Conservation (phyloP, 2,113 vertebrate genomes). For the Thunnus thynnus region DNA sequence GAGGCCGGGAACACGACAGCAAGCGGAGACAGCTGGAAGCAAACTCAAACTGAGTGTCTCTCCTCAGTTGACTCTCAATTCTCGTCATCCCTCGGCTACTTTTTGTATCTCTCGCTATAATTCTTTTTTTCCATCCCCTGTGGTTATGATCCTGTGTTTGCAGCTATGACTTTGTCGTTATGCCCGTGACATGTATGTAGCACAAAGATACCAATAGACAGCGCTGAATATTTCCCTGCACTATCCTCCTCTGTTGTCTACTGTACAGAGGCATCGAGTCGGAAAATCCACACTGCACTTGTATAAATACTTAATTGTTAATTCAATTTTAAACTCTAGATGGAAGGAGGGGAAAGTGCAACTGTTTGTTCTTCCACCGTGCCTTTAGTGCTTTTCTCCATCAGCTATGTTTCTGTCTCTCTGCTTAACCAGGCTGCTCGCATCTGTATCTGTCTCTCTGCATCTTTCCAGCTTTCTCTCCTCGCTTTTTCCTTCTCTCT, state of each 20-base stretch:
- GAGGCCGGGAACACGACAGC: conserved; percentile 11
- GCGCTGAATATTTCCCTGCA: conserved; percentile 3
- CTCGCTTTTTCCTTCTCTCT: background rate
- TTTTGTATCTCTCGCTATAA: background rate
- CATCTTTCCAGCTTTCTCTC: background rate
- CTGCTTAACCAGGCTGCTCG: background rate
- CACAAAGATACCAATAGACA: background rate
- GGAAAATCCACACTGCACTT: conserved; percentile 61
- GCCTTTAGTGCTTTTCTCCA: conserved; percentile 27
- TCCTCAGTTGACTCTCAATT: conserved; percentile 32
- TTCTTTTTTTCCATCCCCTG: background rate
- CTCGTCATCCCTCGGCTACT: conserved; percentile 19
- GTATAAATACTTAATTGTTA: conserved; percentile 76
- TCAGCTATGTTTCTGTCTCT: conserved; percentile 38
- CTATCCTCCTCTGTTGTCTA: conserved; percentile 12
- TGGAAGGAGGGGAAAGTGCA: conserved; percentile 43
- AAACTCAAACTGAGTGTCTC: conserved; percentile 23
- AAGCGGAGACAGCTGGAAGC: conserved; percentile 15
- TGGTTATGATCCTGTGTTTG: conserved; percentile 7
- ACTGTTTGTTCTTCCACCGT: conserved; percentile 46
- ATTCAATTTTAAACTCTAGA: conserved; percentile 70
- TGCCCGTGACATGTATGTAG: conserved; percentile 1
- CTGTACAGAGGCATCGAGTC: conserved; percentile 44
- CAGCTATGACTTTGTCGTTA: background rate
- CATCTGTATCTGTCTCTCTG: conserved; percentile 19